phyloP scores from a whole-genome alignment of 2,797 vertebrate species.

The Oreochromis grahami region DNA sequence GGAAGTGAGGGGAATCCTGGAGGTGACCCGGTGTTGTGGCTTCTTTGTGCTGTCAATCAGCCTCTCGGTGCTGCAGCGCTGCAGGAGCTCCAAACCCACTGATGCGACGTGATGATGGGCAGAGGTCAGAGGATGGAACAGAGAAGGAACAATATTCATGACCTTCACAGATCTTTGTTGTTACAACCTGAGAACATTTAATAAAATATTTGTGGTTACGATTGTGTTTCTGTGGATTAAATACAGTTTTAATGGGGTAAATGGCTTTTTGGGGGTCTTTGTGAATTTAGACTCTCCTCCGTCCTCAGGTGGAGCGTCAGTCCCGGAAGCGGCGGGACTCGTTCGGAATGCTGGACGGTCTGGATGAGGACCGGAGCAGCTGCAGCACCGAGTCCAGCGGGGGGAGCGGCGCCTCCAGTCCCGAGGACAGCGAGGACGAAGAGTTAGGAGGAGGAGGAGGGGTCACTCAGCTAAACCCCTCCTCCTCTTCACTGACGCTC shows the following conservation, averaged over 20 bases:
- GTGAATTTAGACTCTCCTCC: background rate
- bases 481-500: slow-evolving; percentile 82
- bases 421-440: slow-evolving; percentile 88
- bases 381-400: slow-evolving; percentile 91
- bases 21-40: background rate
- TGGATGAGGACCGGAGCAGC: slow-evolving; percentile 81
- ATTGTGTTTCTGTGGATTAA: background rate
- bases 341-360: slow-evolving; percentile 92
- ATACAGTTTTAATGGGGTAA: background rate
- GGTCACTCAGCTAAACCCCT: background rate
- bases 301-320: slow-evolving; percentile 79
- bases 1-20: background rate
- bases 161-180: background rate
- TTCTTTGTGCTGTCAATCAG: background rate
- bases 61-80: slow-evolving; percentile 18
- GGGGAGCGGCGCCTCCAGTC: slow-evolving; percentile 84
- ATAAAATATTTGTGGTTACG: background rate
- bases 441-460: slow-evolving; percentile 69
- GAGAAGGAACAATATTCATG: background rate
- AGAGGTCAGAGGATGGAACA: background rate
- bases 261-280: background rate
- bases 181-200: background rate
- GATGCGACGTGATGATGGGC: background rate
- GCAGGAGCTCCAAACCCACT: background rate
- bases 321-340: slow-evolving; percentile 84